A percentile compares a stretch with the other conserved stretches of the same genome.
Conservation (phyloP, 1,140 invertebrate species). For the Fopius arisanus region DNA sequence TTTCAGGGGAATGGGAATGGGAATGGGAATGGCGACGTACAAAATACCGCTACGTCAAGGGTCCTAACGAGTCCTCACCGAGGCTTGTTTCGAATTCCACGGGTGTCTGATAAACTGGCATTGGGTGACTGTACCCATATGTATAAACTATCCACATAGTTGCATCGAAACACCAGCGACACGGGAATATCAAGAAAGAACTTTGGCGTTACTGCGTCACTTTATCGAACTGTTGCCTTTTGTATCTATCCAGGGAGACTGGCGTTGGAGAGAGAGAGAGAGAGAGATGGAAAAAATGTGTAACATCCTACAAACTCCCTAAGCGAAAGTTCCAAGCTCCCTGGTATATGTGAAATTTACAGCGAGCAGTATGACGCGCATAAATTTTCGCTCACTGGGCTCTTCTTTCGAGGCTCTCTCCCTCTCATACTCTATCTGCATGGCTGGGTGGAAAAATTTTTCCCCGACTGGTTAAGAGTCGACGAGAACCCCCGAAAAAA, state of each 20-base stretch:
- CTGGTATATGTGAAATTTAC: slow-evolving; percentile 42
- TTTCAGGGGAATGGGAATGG: background rate
- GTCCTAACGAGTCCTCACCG: slow-evolving; percentile 21
- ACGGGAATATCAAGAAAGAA: slow-evolving; percentile 2
- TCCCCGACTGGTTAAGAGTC: slow-evolving; percentile 13
- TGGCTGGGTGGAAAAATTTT: slow-evolving; percentile 30
- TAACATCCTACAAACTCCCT: background rate
- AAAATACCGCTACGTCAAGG: slow-evolving; percentile 27
- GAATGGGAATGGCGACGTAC: slow-evolving; percentile 5
- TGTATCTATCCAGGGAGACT: background rate
- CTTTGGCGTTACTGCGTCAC: background rate
- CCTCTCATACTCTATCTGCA: background rate
- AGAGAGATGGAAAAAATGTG: background rate
- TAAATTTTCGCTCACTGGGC: slow-evolving; percentile 37
- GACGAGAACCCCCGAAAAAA: slow-evolving; percentile 20
- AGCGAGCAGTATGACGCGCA: slow-evolving; percentile 38
- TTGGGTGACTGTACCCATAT: background rate
- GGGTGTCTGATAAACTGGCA: slow-evolving; percentile 13
- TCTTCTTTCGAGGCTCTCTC: background rate
- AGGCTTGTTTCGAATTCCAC: slow-evolving; percentile 21
- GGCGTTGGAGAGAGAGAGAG: background rate
- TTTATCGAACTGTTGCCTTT: background rate
- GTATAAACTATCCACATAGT: slow-evolving; percentile 19
- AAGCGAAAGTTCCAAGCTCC: background rate
- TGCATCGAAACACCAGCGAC: background rate